A percentile compares a stretch with the other conserved stretches of the same genome.
Conservation (phyloP, 1,140 invertebrate genomes). For the Cotesia typhae region DNA sequence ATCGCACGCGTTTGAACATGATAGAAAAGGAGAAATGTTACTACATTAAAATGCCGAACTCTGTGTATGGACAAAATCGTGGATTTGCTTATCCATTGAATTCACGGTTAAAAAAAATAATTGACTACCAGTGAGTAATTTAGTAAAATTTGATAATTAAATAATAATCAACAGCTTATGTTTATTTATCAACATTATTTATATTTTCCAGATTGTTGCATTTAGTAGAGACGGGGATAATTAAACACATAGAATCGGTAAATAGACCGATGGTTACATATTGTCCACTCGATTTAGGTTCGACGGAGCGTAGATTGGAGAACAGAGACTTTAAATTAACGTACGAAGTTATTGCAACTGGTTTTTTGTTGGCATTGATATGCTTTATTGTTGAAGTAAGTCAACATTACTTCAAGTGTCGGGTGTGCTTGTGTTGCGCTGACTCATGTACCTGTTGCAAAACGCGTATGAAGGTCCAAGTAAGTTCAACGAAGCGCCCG, state of each 20-base stretch:
- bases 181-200: neutral
- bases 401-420: slow-evolving; percentile 14
- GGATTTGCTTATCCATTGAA: slow-evolving; percentile 75
- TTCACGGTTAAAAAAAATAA: slow-evolving; percentile 68
- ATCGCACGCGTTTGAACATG: slow-evolving; percentile 67
- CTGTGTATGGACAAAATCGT: slow-evolving; percentile 71
- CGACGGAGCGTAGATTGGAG: slow-evolving; percentile 78
- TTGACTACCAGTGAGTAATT: slow-evolving; percentile 73
- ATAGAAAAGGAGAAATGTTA: slow-evolving; percentile 73
- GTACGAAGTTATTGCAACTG: slow-evolving; percentile 73
- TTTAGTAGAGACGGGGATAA: slow-evolving; percentile 77
- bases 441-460: slow-evolving; percentile 17
- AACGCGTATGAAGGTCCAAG: neutral
- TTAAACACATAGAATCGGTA: slow-evolving; percentile 70
- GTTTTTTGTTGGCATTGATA: slow-evolving; percentile 69
- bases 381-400: slow-evolving; percentile 73
- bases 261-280: slow-evolving; percentile 76
- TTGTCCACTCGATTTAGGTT: slow-evolving; percentile 80
- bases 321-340: slow-evolving; percentile 77
- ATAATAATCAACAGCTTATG: neutral
- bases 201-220: slow-evolving; percentile 67
- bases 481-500: neutral
- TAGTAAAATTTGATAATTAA: slow-evolving; percentile 38
- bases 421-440: slow-evolving; percentile 14
- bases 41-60: slow-evolving; percentile 74